Evolutionary conservation across 2,113 vertebrate species (phyloP), one percentile per base, ranked within the genome.

Genomic region (Callaeas wilsoni): DNA sequence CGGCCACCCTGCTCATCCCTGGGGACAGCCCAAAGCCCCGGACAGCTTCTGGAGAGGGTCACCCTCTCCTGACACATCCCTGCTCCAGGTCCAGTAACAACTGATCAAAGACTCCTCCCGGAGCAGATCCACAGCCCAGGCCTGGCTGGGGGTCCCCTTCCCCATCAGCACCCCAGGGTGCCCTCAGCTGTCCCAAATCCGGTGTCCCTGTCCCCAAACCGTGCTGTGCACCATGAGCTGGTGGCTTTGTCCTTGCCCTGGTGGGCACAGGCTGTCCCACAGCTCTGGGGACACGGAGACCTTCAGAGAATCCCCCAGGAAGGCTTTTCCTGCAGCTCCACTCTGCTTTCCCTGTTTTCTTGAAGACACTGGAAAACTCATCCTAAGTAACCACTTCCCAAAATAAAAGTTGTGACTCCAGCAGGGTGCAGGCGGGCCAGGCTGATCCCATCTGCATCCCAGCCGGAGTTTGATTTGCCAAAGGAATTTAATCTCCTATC

Each of bases 1-100:
- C 1, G 0, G 0, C 25, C 82, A 41, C n/a, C 11, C 13, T 4
- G 2, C 70, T 26, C 3, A 0, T 7, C 52, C 55, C 3, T 2
- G 19, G 41, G 39, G 27, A 26, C 47, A 82, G 9, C 27, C 19
- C 46, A 7, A 56, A 37, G 2, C 4, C 37, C 30, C 19, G 2
- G 4, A 6, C 10, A 70, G 50, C 37, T 57, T 56, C 2, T 25
- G 22, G 60, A 23, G 69, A 33, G 55, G 12, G 29, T 62, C 16
- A 74, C 41, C 18, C 69, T 42, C 78, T 78, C 46, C 29, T 6
- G n/a, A 16, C 33, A 6, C 47, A 23, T 18, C 52, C 42, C 53
- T 21, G 39, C 73, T 30, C 39, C 4, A 0, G 63, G 52, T 74
- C 46, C 26, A 7, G 59, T 2, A 26, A 16, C 0, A 2, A 70